phyloP scores from a whole-genome alignment of 2,797 vertebrate species.

The Pterois miles region DNA sequence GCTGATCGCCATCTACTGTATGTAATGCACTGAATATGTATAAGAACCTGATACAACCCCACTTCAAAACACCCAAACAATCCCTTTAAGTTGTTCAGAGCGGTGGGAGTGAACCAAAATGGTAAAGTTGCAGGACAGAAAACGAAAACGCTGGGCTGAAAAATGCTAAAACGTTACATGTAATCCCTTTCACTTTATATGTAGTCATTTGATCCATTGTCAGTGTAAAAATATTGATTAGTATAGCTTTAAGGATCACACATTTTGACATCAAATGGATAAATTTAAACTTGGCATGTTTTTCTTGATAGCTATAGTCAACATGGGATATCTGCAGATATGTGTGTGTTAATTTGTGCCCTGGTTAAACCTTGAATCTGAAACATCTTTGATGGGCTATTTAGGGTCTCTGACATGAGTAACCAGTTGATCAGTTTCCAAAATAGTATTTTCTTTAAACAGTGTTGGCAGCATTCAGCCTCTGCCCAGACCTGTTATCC shows the following conservation, averaged over 20 bases:
- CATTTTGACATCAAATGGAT: neutral
- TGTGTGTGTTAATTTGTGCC: neutral
- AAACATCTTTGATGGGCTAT: neutral
- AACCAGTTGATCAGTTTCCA: conserved; percentile 4
- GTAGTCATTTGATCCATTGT: neutral
- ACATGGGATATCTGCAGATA: neutral
- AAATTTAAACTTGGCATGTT: neutral
- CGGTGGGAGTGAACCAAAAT: neutral
- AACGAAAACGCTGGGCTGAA: neutral
- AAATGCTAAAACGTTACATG: rapidly evolving
- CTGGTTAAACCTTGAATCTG: neutral
- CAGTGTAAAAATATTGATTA: neutral
- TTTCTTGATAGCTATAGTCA: neutral
- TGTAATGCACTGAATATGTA: too few relatives aligned
- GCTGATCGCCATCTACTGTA: too few relatives aligned
- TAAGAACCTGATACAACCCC: too few relatives aligned
- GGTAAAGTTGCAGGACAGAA: neutral
- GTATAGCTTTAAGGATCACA: neutral
- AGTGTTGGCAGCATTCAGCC: conserved; percentile 8
- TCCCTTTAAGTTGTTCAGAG: neutral
- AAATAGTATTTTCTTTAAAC: conserved; percentile 15
- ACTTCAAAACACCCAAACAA: too few relatives aligned
- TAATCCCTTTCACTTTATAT: neutral
- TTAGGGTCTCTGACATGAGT: neutral
- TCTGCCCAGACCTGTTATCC: conserved; percentile 55